Evolutionary conservation across 2,797 vertebrate genomes (phyloP).

Genomic region (Danio choprae): DNA sequence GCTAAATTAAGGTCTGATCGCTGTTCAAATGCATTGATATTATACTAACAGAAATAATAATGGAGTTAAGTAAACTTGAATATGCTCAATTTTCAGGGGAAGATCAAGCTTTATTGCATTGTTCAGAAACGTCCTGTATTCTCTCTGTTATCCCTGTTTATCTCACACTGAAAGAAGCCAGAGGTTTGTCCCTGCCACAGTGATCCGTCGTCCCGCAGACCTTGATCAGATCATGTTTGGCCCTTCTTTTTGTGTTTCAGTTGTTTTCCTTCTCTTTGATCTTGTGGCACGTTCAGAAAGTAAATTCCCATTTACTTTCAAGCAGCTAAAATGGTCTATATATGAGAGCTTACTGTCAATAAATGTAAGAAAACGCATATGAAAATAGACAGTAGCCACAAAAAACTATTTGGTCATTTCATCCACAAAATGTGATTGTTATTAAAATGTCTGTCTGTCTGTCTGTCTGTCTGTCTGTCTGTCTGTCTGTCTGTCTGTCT

Average conservation of each 20-base stretch:
- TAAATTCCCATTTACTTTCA: constrained; percentile 46
- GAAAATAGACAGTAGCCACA: not conserved
- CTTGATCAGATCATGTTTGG: constrained; percentile 13
- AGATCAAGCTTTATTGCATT: not conserved
- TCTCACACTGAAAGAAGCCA: constrained; percentile 48
- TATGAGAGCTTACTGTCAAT: not conserved
- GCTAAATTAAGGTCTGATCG: not conserved
- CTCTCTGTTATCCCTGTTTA: constrained; percentile 39
- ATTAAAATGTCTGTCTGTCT: not conserved
- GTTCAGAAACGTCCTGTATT: constrained; percentile 33
- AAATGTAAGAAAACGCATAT: not conserved
- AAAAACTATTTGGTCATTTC: constrained; percentile 20
- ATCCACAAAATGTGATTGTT: not conserved
- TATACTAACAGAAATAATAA: not conserved
- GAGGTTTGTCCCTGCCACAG: constrained; percentile 51
- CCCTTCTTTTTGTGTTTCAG: not conserved
- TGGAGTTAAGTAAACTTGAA: not conserved
- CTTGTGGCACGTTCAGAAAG: constrained; percentile 16
- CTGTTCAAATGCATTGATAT: not conserved
- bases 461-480: not conserved
- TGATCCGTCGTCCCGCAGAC: not conserved
- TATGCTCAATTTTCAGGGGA: not conserved
- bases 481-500: no score
- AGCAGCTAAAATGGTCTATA: not conserved
- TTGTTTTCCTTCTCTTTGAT: constrained; percentile 6